Conservation (phyloP, 1,140 invertebrate species). For the Laupala kohalensis region DNA sequence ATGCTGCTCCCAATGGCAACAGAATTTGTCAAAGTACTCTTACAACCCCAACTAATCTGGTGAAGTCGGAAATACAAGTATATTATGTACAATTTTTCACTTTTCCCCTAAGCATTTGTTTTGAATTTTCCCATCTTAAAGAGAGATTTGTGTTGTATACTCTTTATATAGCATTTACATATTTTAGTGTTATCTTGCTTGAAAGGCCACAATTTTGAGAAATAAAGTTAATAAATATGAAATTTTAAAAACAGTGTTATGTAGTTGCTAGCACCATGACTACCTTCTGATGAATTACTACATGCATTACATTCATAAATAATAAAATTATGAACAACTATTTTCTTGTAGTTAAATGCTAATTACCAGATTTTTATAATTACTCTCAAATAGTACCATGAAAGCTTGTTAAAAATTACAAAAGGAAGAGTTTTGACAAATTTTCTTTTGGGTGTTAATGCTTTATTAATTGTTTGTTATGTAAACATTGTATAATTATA, state of each 20-base stretch:
- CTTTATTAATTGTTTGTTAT: no score
- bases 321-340: no score
- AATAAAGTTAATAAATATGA: slow-evolving; percentile 13
- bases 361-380: no score
- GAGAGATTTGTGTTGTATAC: slow-evolving; percentile 19
- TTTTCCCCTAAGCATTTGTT: slow-evolving; percentile 18
- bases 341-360: no score
- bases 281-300: no score
- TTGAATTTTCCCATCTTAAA: slow-evolving; percentile 17
- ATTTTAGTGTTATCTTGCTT: slow-evolving; percentile 18
- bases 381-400: no score
- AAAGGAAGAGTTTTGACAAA: no score
- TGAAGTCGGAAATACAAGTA: not conserved
- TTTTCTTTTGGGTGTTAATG: no score
- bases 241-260: not conserved
- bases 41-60: not conserved
- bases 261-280: no score
- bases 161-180: slow-evolving; percentile 17
- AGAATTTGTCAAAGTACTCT: slow-evolving; percentile 8
- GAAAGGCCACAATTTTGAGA: slow-evolving; percentile 14
- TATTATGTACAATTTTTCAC: slow-evolving; percentile 3
- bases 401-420: no score
- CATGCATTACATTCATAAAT: no score
- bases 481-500: no score
- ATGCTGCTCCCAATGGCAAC: not conserved